phyloP scores from a whole-genome alignment of 2,888 invertebrate species.

The Papilio demoleus region DNA sequence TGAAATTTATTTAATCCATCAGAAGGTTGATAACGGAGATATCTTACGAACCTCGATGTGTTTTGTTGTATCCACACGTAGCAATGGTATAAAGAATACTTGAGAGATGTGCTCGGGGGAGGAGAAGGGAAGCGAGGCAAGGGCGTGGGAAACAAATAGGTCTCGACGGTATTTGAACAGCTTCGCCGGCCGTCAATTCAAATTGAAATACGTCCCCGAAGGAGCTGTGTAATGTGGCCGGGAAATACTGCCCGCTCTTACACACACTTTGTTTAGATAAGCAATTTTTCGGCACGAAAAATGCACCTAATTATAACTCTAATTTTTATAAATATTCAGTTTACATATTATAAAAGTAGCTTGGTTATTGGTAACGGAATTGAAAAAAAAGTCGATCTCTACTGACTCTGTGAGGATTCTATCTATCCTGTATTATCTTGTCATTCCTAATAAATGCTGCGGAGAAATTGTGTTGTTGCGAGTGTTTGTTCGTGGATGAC shows the following conservation, averaged over 20 bases:
- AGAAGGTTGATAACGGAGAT: background rate
- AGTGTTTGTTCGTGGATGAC: background rate
- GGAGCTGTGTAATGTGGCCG: conserved; percentile 11
- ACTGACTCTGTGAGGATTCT: background rate
- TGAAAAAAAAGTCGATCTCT: background rate
- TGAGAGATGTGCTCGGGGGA: background rate
- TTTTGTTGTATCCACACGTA: background rate
- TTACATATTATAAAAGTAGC: background rate
- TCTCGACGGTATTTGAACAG: conserved; percentile 22
- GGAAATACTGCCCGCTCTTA: background rate
- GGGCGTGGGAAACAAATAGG: background rate
- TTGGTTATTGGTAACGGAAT: background rate
- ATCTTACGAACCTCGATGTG: background rate
- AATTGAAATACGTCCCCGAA: conserved; percentile 31
- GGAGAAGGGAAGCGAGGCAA: background rate
- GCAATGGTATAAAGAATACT: background rate
- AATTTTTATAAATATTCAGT: background rate
- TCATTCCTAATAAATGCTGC: too few species aligned
- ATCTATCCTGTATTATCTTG: too few species aligned
- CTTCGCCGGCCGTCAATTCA: conserved; percentile 21
- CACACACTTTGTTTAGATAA: background rate
- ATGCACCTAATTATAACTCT: background rate
- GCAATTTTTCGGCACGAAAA: background rate
- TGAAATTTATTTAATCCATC: background rate
- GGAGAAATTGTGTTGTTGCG: background rate